Evolutionary conservation across 1,140 invertebrate species (phyloP), one percentile per base, ranked within the genome.

Genomic region (Drosophila subpulchrella): DNA sequence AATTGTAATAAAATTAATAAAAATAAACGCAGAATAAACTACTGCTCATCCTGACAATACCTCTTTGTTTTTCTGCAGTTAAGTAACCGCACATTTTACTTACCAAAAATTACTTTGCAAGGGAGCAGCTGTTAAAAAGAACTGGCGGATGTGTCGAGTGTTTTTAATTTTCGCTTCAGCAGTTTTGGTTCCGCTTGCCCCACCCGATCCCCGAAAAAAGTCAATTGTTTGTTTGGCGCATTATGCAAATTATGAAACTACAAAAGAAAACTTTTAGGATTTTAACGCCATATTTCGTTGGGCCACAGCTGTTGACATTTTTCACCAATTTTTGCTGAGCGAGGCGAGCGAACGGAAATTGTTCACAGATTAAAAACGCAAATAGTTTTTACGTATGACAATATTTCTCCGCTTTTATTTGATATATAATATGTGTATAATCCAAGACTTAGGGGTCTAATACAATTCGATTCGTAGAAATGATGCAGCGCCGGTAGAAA

Each of bases 201-300:
- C 50, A 5, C 44, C 30, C n/a, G 15, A n/a, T 34, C 13, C 47
- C 27, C 66, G 42, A 32, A 59, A 60, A 61, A 60, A 63, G 60
- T 58, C 68, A 71, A 72, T 71, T 70, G 68, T 72, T 72, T 72
- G 68, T 54, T 71, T 50, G 68, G 68, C 53, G 68, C 68, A 72
- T 72, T 72, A 72, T 72, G 68, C 68, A 72, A 72, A 72, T 72
- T 72, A 58, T 72, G 67, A 27, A 71, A 72, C 68, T 72, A 72
- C 68, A 71, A 68, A 50, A 56, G 51, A 71, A 71, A 71, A 72
- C 68, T 72, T 71, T 71, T 27, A 42, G 20, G 13, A 42, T 48
- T 62, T 63, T 63, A 46, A 27, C 30, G 51, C 12, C 20, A 53
- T 24, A 34, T 63, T 63, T 58, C 58, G 65, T 41, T 15, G 44